These are phyloP conservation scores for Cataglyphis rosenhaueri DNA, from an alignment of 2,888 invertebrate genomes.

Conservation along the genomic window DNA sequence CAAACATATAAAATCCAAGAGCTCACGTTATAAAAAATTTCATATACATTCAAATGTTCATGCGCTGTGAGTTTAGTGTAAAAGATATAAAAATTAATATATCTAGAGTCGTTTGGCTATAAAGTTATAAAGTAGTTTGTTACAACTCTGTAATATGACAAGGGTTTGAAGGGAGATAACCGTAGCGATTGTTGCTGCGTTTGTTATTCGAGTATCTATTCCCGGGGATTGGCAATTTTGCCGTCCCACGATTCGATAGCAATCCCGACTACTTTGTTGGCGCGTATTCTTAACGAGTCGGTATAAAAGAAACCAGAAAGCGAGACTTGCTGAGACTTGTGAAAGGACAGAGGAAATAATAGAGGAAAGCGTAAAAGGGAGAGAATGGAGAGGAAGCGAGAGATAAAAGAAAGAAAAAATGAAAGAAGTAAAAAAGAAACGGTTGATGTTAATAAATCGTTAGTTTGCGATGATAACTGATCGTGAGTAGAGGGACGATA, in stretches of 20 bases:
- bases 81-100: not conserved
- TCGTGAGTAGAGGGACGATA: slow-evolving; percentile 59
- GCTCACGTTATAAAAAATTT: not conserved
- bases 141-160: slow-evolving; percentile 38
- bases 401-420: not conserved
- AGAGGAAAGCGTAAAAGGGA: not conserved
- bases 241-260: slow-evolving; percentile 59
- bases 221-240: slow-evolving; percentile 54
- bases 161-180: slow-evolving; percentile 24
- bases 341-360: slow-evolving; percentile 17
- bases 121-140: not conserved
- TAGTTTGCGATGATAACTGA: slow-evolving; percentile 57
- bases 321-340: slow-evolving; percentile 49
- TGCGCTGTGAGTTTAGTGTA: not conserved
- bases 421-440: slow-evolving; percentile 8
- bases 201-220: slow-evolving; percentile 33
- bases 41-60: not conserved
- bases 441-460: slow-evolving; percentile 47
- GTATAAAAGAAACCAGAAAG: slow-evolving; percentile 58
- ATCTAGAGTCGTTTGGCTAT: not conserved
- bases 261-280: slow-evolving; percentile 27
- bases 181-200: slow-evolving; percentile 9
- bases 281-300: slow-evolving; percentile 66
- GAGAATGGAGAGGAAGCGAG: not conserved
- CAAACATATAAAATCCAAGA: not conserved